Base-by-base conservation (phyloP, 2,797 vertebrate genomes). In the Fringilla coelebs region DNA sequence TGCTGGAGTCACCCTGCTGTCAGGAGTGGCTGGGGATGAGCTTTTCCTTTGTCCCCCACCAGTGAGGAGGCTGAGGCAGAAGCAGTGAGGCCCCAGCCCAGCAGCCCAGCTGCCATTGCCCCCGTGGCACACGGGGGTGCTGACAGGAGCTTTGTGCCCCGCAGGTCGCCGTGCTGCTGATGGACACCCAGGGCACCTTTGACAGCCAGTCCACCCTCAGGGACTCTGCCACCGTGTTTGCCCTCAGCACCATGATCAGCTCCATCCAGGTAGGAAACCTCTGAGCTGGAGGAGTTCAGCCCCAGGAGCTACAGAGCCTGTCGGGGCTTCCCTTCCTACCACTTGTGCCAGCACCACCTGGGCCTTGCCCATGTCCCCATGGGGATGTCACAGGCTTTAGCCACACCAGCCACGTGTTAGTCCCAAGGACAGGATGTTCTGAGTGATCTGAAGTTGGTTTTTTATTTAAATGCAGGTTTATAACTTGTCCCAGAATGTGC, bases 211-310 rank as follows among this genome's bases (percentile, higher is more conserved):
- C 99, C 21, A 99, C 99, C 28, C 98, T 99, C 85, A 97, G 99
- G 96, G 99, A 99, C 91, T 99, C 99, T 0, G 99, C 99, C 97
- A 99, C 99, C 0, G 99, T 99, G 57, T 99, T 99, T 87, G 99
- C 99, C 18, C 98, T 99, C 78, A 99, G 99, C 98, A 99, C 99
- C 79, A 99, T 99, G 99, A 99, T 99, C 94, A 99, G 99, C 97
- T 99, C 99, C 29, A 99, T 99, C 98, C 99, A 99, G 99, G 99
- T 99, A 97, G 85, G 85, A 52, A 80, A 46, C 58, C 46, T 85
- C 60, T 29, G 86, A 26, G 49, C 29, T 90, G 66, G n/a, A 54
- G 61, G 17, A 32, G 11, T n/a, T 87, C 49, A 12, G 13, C 28
- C 41, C 24, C 40, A 45, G 63, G 13, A 45, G 2, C 8, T 6